Evolutionary conservation across 2,888 invertebrate genomes (phyloP), one percentile per base, ranked within the genome.

Genomic region (Saturnia pavonia): DNA sequence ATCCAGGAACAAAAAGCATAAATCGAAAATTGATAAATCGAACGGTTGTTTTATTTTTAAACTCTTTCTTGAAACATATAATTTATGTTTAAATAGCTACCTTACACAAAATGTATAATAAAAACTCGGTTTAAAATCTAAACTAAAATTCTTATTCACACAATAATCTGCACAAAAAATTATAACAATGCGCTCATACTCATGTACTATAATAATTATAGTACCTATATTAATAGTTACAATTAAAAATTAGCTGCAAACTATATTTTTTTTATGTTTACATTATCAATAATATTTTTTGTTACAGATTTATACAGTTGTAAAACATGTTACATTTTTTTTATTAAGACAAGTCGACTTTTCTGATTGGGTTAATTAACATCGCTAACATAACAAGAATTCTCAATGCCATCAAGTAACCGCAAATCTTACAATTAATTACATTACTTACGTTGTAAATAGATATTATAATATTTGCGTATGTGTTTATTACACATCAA

Each of bases 331-430:
- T 54, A 22, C 11, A 54, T 54, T 60, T 60, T 22, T 54, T 57
- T 60, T 60, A 22, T n/a, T 65, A 65, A 19, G 7, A 65, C 65
- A 34, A n/a, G 40, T 40, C 14, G 34, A 8, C 65, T 7, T 40
- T n/a, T 65, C 16, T 65, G 57, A 40, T 40, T 65, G 40, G 8
- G 40, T 65, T 34, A 65, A 60, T 60, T 60, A 65, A 34, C 65
- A 19, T 65, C n/a, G 40, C 40, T 65, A 40, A 40, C 57, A 65
- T 40, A 65, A n/a, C 65, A 11, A 40, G 40, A 40, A 40, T 65
- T 65, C 65, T 65, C 65, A 65, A 65, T 65, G 65, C 9, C 65
- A 65, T 65, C 65, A 40, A 11, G 40, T n/a, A 19, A n/a, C 11
- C 40, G 65, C 40, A 34, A 65, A 65, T 65, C 40, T 65, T 40